A percentile compares a stretch with the other conserved stretches of the same genome.
phyloP scores from a whole-genome alignment of 2,888 invertebrate species.

The Campaea margaritaria region DNA sequence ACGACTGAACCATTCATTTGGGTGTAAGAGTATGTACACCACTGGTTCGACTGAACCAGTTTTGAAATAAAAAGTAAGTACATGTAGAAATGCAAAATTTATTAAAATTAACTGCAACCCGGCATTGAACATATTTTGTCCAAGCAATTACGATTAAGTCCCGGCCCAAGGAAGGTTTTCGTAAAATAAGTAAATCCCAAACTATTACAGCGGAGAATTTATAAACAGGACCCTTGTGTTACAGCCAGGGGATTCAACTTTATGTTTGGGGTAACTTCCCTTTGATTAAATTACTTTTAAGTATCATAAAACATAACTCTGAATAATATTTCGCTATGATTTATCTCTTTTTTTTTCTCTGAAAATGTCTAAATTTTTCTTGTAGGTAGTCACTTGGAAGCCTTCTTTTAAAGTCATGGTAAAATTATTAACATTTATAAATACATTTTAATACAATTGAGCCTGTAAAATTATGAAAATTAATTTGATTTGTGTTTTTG shows the following conservation, averaged over 20 bases:
- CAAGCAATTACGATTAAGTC: constrained; percentile 31
- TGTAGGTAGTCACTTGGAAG: constrained; percentile 13
- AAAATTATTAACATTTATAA: not conserved
- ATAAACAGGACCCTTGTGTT: constrained; percentile 46
- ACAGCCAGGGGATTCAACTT: constrained; percentile 45
- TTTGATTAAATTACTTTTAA: constrained; percentile 51
- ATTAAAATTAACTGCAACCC: constrained; percentile 16
- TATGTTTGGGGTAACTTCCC: constrained; percentile 42
- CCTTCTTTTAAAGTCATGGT: not conserved
- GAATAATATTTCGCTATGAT: constrained; percentile 10
- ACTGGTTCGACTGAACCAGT: too few species aligned
- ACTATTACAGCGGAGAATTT: constrained; percentile 51
- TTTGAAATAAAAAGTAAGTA: not conserved
- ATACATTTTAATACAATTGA: too few species aligned
- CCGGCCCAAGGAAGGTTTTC: constrained; percentile 21
- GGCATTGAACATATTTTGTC: constrained; percentile 18
- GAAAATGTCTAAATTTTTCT: constrained; percentile 9
- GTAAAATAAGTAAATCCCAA: constrained; percentile 43
- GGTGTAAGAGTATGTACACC: too few species aligned
- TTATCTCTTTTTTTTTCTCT: constrained; percentile 17
- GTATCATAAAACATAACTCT: constrained; percentile 40
- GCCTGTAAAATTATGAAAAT: too few species aligned
- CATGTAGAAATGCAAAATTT: not conserved
- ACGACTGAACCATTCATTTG: too few species aligned
- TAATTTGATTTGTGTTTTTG: too few species aligned